Conservation (phyloP, 1,140 invertebrate species). For the Sitophilus oryzae region DNA sequence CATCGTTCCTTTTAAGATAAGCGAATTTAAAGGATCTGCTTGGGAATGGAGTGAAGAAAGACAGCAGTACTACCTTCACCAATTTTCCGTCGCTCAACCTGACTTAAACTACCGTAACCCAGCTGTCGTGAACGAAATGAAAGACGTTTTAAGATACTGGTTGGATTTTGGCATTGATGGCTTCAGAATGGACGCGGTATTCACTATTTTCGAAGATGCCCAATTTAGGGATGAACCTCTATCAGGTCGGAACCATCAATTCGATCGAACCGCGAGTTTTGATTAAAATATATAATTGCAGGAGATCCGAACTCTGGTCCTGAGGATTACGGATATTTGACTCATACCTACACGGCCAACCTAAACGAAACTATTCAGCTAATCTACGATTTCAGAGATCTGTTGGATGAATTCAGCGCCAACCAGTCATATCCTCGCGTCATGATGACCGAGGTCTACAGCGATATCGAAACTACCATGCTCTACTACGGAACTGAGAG, state of each 20-base stretch:
- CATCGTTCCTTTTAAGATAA: conserved; percentile 53
- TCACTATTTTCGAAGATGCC: conserved; percentile 30
- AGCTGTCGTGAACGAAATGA: conserved; percentile 59
- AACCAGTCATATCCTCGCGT: conserved; percentile 42
- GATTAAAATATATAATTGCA: too few relatives aligned
- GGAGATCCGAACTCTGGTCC: conserved; percentile 39
- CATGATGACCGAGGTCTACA: conserved; percentile 62
- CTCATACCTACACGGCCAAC: conserved; percentile 59
- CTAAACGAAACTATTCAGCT: conserved; percentile 55
- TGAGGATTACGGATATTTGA: conserved; percentile 51
- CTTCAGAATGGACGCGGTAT: conserved; percentile 58
- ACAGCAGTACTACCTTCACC: conserved; percentile 68
- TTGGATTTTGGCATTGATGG: conserved; percentile 64
- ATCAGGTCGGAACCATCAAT: conserved; percentile 18
- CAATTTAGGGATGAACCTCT: conserved; percentile 52
- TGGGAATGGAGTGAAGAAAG: conserved; percentile 64
- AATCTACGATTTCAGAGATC: conserved; percentile 56
- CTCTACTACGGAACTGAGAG: conserved; percentile 51
- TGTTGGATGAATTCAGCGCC: conserved; percentile 51
- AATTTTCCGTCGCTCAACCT: conserved; percentile 64
- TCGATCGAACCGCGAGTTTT: too few relatives aligned
- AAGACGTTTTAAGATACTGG: conserved; percentile 64
- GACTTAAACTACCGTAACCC: conserved; percentile 67
- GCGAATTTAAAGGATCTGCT: conserved; percentile 59
- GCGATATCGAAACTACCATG: conserved; percentile 46